A percentile compares a stretch with the other conserved stretches of the same genome.
Evolutionary conservation across 2,888 invertebrate species (phyloP).

Genomic region (Plagiodera versicolora): DNA sequence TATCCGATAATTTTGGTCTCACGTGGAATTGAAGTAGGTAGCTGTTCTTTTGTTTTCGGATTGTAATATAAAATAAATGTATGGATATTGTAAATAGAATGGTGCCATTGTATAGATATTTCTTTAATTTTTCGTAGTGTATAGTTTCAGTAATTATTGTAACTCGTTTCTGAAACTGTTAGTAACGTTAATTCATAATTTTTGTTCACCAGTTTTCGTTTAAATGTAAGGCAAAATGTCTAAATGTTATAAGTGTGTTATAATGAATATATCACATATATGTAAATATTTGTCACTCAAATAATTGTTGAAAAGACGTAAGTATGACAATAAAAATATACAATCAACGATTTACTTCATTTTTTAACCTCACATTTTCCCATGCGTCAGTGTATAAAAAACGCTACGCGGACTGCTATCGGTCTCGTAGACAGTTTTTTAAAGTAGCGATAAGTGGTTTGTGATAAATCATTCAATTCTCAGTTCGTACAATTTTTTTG

Average conservation of each 20-base stretch:
- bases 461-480: too few relatives aligned
- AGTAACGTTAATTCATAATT: too few relatives aligned
- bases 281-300: constrained; percentile 24
- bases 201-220: neutral
- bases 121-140: neutral
- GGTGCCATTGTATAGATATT: constrained; percentile 25
- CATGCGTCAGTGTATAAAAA: neutral
- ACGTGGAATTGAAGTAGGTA: neutral
- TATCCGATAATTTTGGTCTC: neutral
- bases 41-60: neutral
- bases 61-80: neutral
- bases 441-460: too few relatives aligned
- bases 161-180: neutral
- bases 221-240: too few relatives aligned
- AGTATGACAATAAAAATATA: constrained; percentile 40
- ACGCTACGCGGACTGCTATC: too few relatives aligned
- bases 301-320: constrained; percentile 37
- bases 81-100: constrained; percentile 13
- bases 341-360: constrained; percentile 20
- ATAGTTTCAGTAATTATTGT: neutral
- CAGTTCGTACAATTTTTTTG: too few relatives aligned
- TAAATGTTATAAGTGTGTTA: constrained; percentile 13
- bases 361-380: neutral
- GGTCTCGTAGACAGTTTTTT: too few relatives aligned
- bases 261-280: constrained; percentile 6